These are phyloP conservation scores for Leptopilina drosophilae DNA, from an alignment of 2,888 invertebrate species.

Conservation along the genomic window DNA sequence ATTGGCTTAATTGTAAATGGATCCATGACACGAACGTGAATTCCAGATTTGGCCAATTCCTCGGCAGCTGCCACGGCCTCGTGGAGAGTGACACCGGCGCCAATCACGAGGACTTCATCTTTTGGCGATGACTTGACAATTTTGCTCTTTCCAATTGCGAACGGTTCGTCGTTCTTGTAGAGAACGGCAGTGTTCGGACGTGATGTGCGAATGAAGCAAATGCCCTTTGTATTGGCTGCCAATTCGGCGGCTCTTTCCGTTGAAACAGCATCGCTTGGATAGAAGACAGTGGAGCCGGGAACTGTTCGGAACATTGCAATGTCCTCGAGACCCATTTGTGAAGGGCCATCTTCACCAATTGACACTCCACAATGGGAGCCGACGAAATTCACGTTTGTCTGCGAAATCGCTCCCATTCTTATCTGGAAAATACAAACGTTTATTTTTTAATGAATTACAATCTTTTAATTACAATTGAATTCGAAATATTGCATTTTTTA, in stretches of 20 bases:
- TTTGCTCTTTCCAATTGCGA: conserved; percentile 88
- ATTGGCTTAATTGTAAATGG: conserved; percentile 98
- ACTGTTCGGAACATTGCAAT: conserved; percentile 95
- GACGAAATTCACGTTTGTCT: conserved; percentile 96
- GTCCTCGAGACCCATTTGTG: conserved; percentile 99
- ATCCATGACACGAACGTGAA: conserved; percentile 92
- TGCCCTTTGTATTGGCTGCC: conserved; percentile 95
- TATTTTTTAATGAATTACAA: too few species aligned
- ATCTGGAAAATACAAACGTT: conserved; percentile 79
- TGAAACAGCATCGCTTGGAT: conserved; percentile 94
- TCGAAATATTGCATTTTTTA: too few species aligned
- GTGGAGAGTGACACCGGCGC: conserved; percentile 95
- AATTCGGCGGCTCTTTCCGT: conserved; percentile 96
- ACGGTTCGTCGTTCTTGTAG: conserved; percentile 90
- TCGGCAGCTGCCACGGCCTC: conserved; percentile 93
- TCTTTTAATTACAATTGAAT: too few species aligned
- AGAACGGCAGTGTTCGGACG: conserved; percentile 92
- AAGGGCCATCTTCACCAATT: conserved; percentile 99
- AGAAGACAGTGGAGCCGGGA: conserved; percentile 89
- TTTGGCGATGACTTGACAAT: conserved; percentile 85
- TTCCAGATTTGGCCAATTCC: conserved; percentile 83
- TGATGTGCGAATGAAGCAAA: conserved; percentile 97
- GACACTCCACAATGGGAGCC: conserved; percentile 99
- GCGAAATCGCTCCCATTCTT: conserved; percentile 99
- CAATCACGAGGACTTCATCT: conserved; percentile 91